These are phyloP conservation scores for Azemiops feae DNA, from an alignment of 2,113 vertebrate genomes.

Conservation along the genomic window DNA sequence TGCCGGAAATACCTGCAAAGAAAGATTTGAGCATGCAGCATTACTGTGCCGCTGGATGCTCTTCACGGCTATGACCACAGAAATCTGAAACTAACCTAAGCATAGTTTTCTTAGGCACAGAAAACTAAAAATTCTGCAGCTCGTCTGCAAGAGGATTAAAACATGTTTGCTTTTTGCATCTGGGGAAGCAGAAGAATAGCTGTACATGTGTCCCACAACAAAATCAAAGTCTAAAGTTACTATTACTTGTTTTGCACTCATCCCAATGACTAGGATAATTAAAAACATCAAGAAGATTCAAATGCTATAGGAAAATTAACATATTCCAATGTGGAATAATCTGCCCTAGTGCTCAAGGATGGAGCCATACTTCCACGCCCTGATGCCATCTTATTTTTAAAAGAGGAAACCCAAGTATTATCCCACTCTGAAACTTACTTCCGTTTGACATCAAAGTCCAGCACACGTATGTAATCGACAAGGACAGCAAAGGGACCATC, in stretches of 20 bases:
- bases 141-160: background rate
- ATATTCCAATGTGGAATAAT: background rate
- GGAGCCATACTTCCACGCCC: background rate
- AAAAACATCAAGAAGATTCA: background rate
- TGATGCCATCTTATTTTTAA: background rate
- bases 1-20: slow-evolving; percentile 87
- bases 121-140: background rate
- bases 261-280: background rate
- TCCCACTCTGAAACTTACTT: slow-evolving; percentile 73
- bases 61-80: background rate
- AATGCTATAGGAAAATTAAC: background rate
- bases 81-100: background rate
- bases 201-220: background rate
- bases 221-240: background rate
- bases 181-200: background rate
- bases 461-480: slow-evolving; percentile 94
- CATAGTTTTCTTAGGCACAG: background rate
- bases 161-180: background rate
- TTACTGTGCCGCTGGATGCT: background rate
- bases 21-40: background rate
- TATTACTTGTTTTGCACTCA: background rate
- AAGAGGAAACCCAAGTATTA: background rate
- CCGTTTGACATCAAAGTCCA: slow-evolving; percentile 94
- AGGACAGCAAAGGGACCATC: slow-evolving; percentile 93
- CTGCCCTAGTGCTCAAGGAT: background rate